Evolutionary conservation across 2,888 invertebrate species (phyloP), one percentile per base, ranked within the genome.

Genomic region (Polietes domitor): DNA sequence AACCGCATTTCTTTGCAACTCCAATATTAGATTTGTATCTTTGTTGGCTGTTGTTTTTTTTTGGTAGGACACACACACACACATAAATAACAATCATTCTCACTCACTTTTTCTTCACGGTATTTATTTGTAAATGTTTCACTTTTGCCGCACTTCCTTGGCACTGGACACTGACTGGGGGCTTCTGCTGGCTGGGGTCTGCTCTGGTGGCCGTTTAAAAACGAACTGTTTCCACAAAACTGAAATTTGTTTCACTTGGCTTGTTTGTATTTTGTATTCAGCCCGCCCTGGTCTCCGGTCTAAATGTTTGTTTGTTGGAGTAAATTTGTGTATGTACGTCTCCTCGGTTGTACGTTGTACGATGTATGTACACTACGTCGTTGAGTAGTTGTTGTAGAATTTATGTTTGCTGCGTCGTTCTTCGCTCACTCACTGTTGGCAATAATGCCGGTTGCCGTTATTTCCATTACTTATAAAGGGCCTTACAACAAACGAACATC

Each of bases 391-490:
- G 50, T 75, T 32, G 15, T 17, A 26, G 17, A 28, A 26, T 43
- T 70, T 53, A 74, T 10, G 41, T 70, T 28, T 74, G 53, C 47
- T 24, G 50, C 17, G 21, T 43, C 55, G 21, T 58, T 43, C 63
- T 77, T 74, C 24, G 50, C 43, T 73, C 58, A 26, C 58, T 58
- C 55, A 72, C 72, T 37, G 21, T 78, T 78, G 72, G 72, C 65
- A 58, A 78, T 72, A 72, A 65, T 80, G 80, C 83, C 80, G 78
- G 72, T 41, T 78, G 77, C 65, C 75, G 80, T 81, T 84, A 84
- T 78, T 83, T 82, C 19, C n/a, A 21, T 55, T 55, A 79, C 76
- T 77, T 84, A 80, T 68, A 76, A 72, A 63, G 28, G 65, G 41
- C 43, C 28, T 65, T 55, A 77, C 41, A 58, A 12, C 21, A 19